phyloP scores from a whole-genome alignment of 2,797 vertebrate genomes.

The Typhlichthys eigenmanni region DNA sequence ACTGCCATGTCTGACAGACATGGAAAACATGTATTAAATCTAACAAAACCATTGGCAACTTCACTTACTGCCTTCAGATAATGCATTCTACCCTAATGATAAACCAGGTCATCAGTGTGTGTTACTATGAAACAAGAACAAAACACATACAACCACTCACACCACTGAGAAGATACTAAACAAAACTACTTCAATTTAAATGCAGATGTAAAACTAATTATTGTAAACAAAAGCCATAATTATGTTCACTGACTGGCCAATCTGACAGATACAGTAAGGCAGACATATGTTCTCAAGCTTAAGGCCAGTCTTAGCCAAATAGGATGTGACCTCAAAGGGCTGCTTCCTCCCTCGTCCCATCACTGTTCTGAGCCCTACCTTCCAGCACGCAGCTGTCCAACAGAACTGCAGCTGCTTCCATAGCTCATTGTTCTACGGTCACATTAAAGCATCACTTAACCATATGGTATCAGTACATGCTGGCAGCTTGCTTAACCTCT shows the following conservation, averaged over 20 bases:
- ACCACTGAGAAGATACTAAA: no score
- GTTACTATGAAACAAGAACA: no score
- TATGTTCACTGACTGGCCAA: no score
- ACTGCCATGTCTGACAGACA: no score
- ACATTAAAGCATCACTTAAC: constrained; percentile 48
- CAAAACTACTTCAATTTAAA: no score
- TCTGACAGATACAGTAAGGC: constrained; percentile 14
- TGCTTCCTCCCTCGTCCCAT: constrained; percentile 76
- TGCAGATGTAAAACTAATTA: no score
- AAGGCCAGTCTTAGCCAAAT: constrained; percentile 58
- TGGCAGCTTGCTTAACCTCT: neutral
- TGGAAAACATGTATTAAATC: no score
- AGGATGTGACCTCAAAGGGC: constrained; percentile 77
- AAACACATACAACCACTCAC: no score
- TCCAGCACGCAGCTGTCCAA: constrained; percentile 71
- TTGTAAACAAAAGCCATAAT: constrained; percentile 33
- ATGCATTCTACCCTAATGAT: no score
- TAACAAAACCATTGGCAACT: no score
- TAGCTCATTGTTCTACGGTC: constrained; percentile 65
- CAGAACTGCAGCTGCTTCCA: constrained; percentile 62
- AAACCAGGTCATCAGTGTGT: no score
- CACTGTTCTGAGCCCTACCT: constrained; percentile 66
- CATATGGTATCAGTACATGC: constrained; percentile 22
- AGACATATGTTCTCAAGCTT: constrained; percentile 66
- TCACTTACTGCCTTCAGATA: no score